Evolutionary conservation across 1,140 invertebrate genomes (phyloP).

Genomic region (Hermatobates lingyangjiaoensis): DNA sequence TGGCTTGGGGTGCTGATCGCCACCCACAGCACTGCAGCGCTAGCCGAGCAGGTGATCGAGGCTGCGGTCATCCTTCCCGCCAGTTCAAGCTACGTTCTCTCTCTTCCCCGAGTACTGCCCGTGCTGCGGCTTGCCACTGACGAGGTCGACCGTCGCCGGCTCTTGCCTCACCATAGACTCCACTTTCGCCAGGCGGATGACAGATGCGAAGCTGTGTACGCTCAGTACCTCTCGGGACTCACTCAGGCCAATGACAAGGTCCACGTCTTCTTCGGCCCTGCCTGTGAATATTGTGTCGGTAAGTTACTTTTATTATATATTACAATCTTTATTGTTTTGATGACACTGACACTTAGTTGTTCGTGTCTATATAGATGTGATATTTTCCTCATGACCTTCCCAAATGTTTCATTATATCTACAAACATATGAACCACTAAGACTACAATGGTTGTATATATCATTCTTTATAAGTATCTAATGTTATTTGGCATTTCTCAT

Average conservation of each 20-base stretch:
- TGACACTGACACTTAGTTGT: too few species aligned
- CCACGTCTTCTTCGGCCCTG: constrained; percentile 51
- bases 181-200: constrained; percentile 40
- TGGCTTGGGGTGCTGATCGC: too few species aligned
- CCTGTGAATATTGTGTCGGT: constrained; percentile 57
- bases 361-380: too few species aligned
- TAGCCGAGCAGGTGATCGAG: constrained; percentile 27
- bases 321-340: too few species aligned
- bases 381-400: too few species aligned
- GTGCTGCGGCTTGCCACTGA: constrained; percentile 35
- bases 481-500: too few species aligned
- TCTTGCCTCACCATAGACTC: constrained; percentile 29
- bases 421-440: too few species aligned
- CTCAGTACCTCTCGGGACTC: constrained; percentile 29
- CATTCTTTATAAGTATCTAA: too few species aligned
- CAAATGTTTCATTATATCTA: too few species aligned
- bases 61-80: constrained; percentile 34
- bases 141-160: constrained; percentile 27
- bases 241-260: constrained; percentile 36
- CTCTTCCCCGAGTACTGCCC: constrained; percentile 29
- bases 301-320: constrained; percentile 21
- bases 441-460: too few species aligned
- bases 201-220: constrained; percentile 44
- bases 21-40: too few species aligned
- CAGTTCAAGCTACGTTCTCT: constrained; percentile 25